phyloP scores from a whole-genome alignment of 2,888 invertebrate genomes.

The Dorcus hopei region DNA sequence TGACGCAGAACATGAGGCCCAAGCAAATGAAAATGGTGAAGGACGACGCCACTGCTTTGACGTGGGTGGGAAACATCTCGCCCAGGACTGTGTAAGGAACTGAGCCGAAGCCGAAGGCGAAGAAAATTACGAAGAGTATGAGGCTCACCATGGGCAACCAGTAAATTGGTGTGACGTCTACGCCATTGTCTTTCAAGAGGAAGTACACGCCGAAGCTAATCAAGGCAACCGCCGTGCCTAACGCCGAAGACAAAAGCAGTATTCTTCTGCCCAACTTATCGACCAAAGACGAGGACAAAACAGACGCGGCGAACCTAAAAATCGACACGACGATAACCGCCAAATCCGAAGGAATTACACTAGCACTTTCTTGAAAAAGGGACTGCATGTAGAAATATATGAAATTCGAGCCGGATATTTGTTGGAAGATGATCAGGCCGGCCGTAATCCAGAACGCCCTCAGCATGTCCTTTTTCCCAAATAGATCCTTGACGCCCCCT shows the following conservation, averaged over 20 bases:
- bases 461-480: constrained; percentile 37
- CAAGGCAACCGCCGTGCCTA: constrained; percentile 63
- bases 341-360: constrained; percentile 53
- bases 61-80: constrained; percentile 73
- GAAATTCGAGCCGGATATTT: constrained; percentile 64
- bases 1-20: constrained; percentile 68
- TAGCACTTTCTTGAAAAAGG: constrained; percentile 57
- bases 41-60: constrained; percentile 71
- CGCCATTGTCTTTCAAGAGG: constrained; percentile 57
- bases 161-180: constrained; percentile 54
- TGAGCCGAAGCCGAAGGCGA: constrained; percentile 72
- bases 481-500: constrained; percentile 40
- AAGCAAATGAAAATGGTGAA: constrained; percentile 74
- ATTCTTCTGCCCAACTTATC: constrained; percentile 72
- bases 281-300: constrained; percentile 67
- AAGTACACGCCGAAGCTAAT: constrained; percentile 71
- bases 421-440: constrained; percentile 40
- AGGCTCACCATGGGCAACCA: constrained; percentile 71
- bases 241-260: constrained; percentile 66
- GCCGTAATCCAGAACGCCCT: constrained; percentile 45
- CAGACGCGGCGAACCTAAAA: constrained; percentile 70
- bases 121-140: constrained; percentile 68
- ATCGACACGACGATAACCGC: constrained; percentile 75
- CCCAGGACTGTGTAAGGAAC: constrained; percentile 77
- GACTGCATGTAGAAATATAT: constrained; percentile 72